Base-by-base conservation (phyloP, 2,797 vertebrate genomes). In the Hoplostethus mediterraneus region DNA sequence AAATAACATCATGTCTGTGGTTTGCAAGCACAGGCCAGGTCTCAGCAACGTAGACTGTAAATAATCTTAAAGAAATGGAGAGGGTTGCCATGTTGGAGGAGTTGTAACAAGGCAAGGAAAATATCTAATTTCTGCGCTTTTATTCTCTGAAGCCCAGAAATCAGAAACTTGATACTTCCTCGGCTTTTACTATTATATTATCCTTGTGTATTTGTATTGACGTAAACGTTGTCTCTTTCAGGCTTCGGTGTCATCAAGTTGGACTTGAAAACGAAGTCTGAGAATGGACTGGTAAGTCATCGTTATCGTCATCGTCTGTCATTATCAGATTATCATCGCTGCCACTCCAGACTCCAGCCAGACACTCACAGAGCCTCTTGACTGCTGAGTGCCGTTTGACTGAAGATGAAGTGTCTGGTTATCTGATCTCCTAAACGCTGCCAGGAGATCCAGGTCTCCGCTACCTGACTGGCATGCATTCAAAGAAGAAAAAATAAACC, bases 201-300 rank as follows among this genome's bases (percentile, higher is more conserved):
- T 0, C 11, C 42, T 12, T 44, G 42, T 44, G 42, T 44, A 4
- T 42, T 44, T 54, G 5, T 6, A 36, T 48, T 6, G 12, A 48
- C 30, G 8, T 40, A 10, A 48, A 63, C 73, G 4, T 89, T 71
- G 40, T 86, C 25, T 55, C 6, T 84, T 92, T 67, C 87, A 99
- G 98, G 98, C 77, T 99, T 99, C 80, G 98, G 98, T 74, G 94
- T 98, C 66, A 96, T 99, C 92, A 99, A 98, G 89, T 93, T 99
- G 81, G 97, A 99, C 89, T 93, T 99, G 93, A 99, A 99, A 94
- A 99, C 98, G 51, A 99, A 96, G 93, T 98, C 97, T 71, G 96
- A 97, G 93, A 98, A 97, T 92, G 98, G 98, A 91, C 89, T 99
- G 96, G 98, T 99, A 91, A 97, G 97, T 96, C 71, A 4, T 56